These are phyloP conservation scores for Eurytoma adleriae DNA, from an alignment of 2,888 invertebrate genomes.

Conservation along the genomic window DNA sequence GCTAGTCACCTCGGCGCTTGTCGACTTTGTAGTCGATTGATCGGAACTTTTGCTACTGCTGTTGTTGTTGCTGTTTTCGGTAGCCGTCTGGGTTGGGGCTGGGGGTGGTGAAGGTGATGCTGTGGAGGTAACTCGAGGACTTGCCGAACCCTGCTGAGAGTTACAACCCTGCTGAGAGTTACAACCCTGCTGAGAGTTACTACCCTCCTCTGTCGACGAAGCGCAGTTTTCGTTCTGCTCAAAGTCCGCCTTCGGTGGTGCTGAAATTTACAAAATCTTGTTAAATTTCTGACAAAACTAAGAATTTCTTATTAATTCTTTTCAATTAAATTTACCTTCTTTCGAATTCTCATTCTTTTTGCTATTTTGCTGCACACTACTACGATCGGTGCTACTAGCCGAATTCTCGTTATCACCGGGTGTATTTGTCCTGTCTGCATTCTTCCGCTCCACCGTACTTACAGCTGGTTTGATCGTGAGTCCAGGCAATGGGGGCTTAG, in stretches of 20 bases:
- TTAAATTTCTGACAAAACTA: neutral
- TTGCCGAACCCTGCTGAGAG: constrained; percentile 63
- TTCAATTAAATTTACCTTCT: constrained; percentile 39
- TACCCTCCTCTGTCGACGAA: constrained; percentile 41
- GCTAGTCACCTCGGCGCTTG: constrained; percentile 62
- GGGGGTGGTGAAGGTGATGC: constrained; percentile 69
- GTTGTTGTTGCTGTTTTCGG: neutral
- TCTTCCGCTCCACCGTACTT: neutral
- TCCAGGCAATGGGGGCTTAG: constrained; percentile 59
- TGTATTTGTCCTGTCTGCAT: neutral
- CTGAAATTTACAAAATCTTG: constrained; percentile 21
- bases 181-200: constrained; percentile 58
- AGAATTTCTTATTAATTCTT: neutral
- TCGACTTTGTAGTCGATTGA: neutral
- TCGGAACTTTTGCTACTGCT: neutral
- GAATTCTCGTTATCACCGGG: constrained; percentile 22
- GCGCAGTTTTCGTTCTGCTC: constrained; percentile 49
- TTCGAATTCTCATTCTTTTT: constrained; percentile 37
- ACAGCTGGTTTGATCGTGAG: neutral
- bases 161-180: constrained; percentile 37
- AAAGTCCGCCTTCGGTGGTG: constrained; percentile 15
- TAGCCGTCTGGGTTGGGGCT: constrained; percentile 47
- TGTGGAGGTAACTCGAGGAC: constrained; percentile 69
- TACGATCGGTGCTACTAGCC: constrained; percentile 12
- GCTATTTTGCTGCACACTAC: neutral